Conservation (phyloP, 2,113 vertebrate genomes). For the Trematomus loennbergii region DNA sequence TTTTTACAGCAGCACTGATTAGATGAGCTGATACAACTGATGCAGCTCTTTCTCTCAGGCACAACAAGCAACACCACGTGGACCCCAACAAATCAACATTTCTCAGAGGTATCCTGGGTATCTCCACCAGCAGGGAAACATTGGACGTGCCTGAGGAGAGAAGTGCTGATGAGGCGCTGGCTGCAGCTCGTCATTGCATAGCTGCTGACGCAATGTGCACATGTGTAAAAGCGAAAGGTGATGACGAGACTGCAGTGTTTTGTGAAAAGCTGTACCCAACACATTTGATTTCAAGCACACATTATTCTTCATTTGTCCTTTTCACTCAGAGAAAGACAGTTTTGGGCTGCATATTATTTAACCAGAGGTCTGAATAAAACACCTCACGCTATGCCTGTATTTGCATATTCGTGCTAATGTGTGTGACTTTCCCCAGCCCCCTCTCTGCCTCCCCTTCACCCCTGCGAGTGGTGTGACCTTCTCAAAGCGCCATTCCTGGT, state of each 20-base stretch:
- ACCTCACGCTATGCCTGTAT: slow-evolving; percentile 28
- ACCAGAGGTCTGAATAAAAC: slow-evolving; percentile 22
- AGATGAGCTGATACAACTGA: slow-evolving; percentile 2
- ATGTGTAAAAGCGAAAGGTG: slow-evolving; percentile 41
- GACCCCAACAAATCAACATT: slow-evolving; percentile 18
- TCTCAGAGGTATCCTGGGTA: no score
- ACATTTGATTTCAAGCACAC: not conserved
- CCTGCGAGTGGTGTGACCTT: slow-evolving; percentile 69
- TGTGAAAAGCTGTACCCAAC: not conserved
- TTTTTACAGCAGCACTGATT: not conserved
- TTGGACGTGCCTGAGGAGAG: slow-evolving; percentile 7
- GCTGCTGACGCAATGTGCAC: slow-evolving; percentile 53
- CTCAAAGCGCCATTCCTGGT: slow-evolving; percentile 58
- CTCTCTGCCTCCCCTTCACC: slow-evolving; percentile 30
- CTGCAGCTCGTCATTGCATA: slow-evolving; percentile 25
- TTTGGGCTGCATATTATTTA: slow-evolving; percentile 16
- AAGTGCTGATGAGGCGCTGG: slow-evolving; percentile 60
- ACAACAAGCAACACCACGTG: not conserved
- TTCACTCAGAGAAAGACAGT: not conserved
- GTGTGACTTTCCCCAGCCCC: slow-evolving; percentile 21
- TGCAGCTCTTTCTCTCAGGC: not conserved
- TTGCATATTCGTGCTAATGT: slow-evolving; percentile 52
- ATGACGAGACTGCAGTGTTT: slow-evolving; percentile 40
- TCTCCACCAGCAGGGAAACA: not conserved
- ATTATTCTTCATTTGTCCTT: not conserved